A percentile compares a stretch with the other conserved stretches of the same genome.
phyloP scores from a whole-genome alignment of 2,797 vertebrate genomes.

The Acanthornis magna region DNA sequence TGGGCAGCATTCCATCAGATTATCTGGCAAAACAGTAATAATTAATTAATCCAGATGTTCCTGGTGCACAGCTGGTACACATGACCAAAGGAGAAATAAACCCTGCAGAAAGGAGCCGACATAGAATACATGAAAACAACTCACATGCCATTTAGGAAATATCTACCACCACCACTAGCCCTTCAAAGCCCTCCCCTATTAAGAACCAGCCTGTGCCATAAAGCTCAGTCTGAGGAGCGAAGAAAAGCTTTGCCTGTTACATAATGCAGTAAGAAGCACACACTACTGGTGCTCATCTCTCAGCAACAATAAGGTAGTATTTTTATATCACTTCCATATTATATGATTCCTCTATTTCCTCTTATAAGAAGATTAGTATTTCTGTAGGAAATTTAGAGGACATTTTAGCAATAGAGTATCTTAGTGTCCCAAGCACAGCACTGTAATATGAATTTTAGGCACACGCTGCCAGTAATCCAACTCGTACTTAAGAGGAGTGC shows the following conservation, averaged over 20 bases:
- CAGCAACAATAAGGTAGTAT: neutral
- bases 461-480: neutral
- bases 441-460: neutral
- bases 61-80: neutral
- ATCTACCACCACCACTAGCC: neutral
- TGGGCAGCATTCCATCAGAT: neutral
- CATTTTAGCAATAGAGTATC: neutral
- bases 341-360: neutral
- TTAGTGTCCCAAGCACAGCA: neutral
- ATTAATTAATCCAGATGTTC: neutral
- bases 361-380: neutral
- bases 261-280: neutral
- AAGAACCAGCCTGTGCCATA: neutral
- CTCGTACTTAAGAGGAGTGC: neutral
- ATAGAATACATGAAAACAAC: neutral
- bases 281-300: neutral
- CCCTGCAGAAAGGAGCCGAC: neutral
- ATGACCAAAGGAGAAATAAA: neutral
- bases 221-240: neutral
- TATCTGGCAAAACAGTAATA: neutral
- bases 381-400: neutral
- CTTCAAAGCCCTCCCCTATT: neutral
- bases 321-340: neutral
- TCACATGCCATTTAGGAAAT: neutral
- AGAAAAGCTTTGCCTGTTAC: neutral